Evolutionary conservation across 2,797 vertebrate genomes (phyloP), one percentile per base, ranked within the genome.

Genomic region (Gallinago nigripennis): DNA sequence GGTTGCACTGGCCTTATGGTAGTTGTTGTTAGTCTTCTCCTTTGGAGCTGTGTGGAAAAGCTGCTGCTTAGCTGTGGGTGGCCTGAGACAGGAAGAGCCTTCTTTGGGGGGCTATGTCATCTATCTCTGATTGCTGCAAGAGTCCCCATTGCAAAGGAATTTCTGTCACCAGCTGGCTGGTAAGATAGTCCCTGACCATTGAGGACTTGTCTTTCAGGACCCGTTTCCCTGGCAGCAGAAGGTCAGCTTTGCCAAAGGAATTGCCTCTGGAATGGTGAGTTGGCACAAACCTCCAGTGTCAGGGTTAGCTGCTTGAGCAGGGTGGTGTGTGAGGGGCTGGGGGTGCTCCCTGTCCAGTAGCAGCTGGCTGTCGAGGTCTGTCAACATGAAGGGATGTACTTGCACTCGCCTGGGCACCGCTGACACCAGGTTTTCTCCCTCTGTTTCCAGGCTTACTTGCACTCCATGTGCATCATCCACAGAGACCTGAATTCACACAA

Each of bases 401-500:
- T 8, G 1, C 63, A 24, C 6, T 73, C 3, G 4, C 1, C 37
- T 78, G 79, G 51, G 45, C 86, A 45, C 24, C 18, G 14, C 72
- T 96, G 92, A 96, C 8, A 15, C n/a, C 56, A 46, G 28, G 19
- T 80, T 72, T 79, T 87, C 70, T 95, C 56, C 41, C 68, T 96
- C 84, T 94, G 7, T 97, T 94, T 96, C n/a, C 96, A 99, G 99
- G 98, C 99, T 30, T 99, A 99, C 94, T 97, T 99, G 94, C 99
- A 99, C 94, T 99, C 99, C 16, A 99, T 99, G 99, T 99, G 98
- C 96, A 99, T 99, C 98, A 99, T 99, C 96, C 99, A 99, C 97
- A 98, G 99, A 97, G 99, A 99, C 86, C 98, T 99, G 97, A 99
- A 99, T 96, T 99, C 99, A 31, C 99, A 99, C 97, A 99, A 99